Conservation (phyloP, 2,113 vertebrate genomes). For the Uria aalge region DNA sequence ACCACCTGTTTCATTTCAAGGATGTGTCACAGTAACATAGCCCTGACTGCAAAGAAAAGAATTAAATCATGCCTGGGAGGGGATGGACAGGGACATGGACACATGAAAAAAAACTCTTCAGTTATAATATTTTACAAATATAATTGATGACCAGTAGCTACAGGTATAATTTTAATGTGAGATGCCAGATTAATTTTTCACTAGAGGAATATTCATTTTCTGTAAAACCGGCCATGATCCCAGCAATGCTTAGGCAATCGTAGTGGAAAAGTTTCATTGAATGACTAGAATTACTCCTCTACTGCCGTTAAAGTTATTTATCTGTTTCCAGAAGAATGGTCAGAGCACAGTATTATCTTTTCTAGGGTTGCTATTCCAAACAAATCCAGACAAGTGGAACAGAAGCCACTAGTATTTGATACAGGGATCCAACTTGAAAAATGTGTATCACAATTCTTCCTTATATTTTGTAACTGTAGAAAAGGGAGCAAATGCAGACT, state of each 20-base stretch:
- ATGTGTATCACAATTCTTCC: neutral
- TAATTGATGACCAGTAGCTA: neutral
- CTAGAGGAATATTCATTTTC: neutral
- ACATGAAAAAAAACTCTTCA: neutral
- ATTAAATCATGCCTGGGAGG: neutral
- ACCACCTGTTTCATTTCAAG: neutral
- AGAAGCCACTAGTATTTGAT: neutral
- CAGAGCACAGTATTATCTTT: neutral
- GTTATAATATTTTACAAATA: neutral
- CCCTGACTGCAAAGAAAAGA: neutral
- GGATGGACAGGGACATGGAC: fast-evolving
- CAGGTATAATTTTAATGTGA: neutral
- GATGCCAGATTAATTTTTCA: neutral
- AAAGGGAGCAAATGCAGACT: neutral
- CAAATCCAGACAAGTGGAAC: neutral
- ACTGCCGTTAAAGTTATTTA: neutral
- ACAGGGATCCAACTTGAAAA: neutral
- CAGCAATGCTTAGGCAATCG: neutral
- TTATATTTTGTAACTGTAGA: neutral
- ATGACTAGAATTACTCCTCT: neutral
- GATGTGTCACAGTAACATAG: neutral
- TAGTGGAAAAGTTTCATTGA: neutral
- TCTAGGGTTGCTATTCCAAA: neutral
- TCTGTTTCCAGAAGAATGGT: neutral
- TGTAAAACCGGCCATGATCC: neutral